Base-by-base conservation (phyloP, 2,797 vertebrate species). In the Channallabes apus region DNA sequence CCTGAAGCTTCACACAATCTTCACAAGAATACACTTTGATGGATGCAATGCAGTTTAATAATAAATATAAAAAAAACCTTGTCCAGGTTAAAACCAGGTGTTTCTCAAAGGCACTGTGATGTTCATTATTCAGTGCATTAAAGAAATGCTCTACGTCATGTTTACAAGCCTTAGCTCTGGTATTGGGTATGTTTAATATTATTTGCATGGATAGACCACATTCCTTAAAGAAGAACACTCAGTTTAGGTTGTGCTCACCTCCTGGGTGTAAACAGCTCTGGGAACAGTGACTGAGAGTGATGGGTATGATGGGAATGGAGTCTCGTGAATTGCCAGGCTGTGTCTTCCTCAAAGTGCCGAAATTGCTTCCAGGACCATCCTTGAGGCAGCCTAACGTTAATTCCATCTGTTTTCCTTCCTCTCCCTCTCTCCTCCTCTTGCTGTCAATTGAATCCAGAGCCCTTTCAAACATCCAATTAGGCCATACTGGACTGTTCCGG, bases 401-500 rank as follows among this genome's bases (percentile, higher is more conserved):
- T 78, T 86, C 87, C 86, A 85, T 83, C 86, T 87, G 88, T 81
- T 86, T 59, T 85, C 24, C 81, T 32, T 67, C 14, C 58, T n/a
- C 54, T 51, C 46, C 18, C n/a, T 58, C 46, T 76, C 72, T 81
- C 64, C 77, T 78, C 81, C 81, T 59, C 54, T 85, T 35, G 41
- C 67, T 86, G 51, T 46, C 86, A 88, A 88, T 84, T 90, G 84
- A 89, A 88, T 89, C 80, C 88, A 87, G 77, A 86, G 82, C 77
- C 78, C 81, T 88, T 89, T 88, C 82, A 85, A 84, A 85, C 81
- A 87, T 78, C 88, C 87, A 89, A 89, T 90, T 90, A 90, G 87
- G 35, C 82, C 32, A 80, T 15, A 46, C 82, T 38, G 73, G 87
- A 82, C 69, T 72, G 82, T 88, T 88, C 84, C 71, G 35, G 82